Evolutionary conservation across 1,140 invertebrate species (phyloP).

Genomic region (Meteorus sp.): DNA sequence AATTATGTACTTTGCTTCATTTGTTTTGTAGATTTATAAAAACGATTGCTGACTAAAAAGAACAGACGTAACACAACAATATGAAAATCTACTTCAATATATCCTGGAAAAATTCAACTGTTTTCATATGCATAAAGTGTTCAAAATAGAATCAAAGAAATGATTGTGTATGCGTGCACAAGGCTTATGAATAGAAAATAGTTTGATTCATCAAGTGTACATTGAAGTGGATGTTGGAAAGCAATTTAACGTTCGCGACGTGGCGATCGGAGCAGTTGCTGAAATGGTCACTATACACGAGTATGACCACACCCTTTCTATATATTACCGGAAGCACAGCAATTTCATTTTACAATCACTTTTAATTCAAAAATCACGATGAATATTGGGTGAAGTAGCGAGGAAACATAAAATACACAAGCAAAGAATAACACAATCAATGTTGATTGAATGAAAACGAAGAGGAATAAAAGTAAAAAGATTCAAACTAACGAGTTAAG

Average conservation of each 20-base stretch:
- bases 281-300: slow-evolving; percentile 14
- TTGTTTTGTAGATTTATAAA: no score
- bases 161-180: no score
- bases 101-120: no score
- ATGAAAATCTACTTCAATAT: no score
- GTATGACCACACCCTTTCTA: neutral
- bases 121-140: no score
- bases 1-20: no score
- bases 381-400: neutral
- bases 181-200: no score
- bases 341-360: slow-evolving; percentile 42
- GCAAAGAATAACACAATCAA: slow-evolving; percentile 13
- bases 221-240: slow-evolving; percentile 42
- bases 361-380: slow-evolving; percentile 28
- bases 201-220: no score
- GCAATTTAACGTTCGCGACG: slow-evolving; percentile 44
- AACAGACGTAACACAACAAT: no score
- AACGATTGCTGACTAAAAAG: no score
- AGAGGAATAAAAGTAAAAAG: neutral
- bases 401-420: slow-evolving; percentile 1
- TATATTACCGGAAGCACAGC: slow-evolving; percentile 28
- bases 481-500: no score
- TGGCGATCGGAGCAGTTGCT: slow-evolving; percentile 27
- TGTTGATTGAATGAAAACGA: neutral
- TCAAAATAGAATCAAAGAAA: no score